Base-by-base conservation (phyloP, 1,140 invertebrate genomes). In the Scaptomyza montana region DNA sequence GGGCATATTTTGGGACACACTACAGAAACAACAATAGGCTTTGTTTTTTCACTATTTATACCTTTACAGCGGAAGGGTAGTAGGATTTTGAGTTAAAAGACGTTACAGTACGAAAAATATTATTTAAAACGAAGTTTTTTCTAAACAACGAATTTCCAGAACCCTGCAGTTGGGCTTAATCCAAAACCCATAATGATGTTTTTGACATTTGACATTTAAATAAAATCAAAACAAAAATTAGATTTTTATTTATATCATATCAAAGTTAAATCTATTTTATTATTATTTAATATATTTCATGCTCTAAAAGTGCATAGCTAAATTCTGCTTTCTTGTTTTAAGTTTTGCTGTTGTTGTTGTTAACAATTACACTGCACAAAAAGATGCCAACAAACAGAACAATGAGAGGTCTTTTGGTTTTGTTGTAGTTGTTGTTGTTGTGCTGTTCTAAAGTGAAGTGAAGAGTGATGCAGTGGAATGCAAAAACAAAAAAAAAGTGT, bases 301-400 rank as follows among this genome's bases (percentile, higher is more conserved):
- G 8, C 8, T 8, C 6, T 5, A 21, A 19, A 3, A 9, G 3
- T 49, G 8, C 10, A 49, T 12, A 59, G 33, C 16, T 10, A 5
- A 33, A n/a, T 33, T 47, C 8, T 21, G 16, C 19, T 39, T 53
- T 51, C 46, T 70, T 28, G 25, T 49, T 60, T 46, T 19, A 60
- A 39, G 39, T 56, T 72, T 72, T 77, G 63, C 68, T 76, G 8
- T 77, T 77, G 63, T 75, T 76, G 64, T 50, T 65, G 66, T 63
- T 67, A 78, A 77, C 80, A 82, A 82, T 84, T 85, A 72, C 69
- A 80, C 36, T 76, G 67, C 71, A 76, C 72, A 79, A 84, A 84
- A 76, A 74, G 76, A 76, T 80, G 75, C 75, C 65, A 65, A 54
- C 62, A 60, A 80, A 67, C 57, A 67, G 64, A 64, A 36, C 39